These are phyloP conservation scores for Narcine bancroftii DNA, from an alignment of 2,113 vertebrate species.

Conservation along the genomic window DNA sequence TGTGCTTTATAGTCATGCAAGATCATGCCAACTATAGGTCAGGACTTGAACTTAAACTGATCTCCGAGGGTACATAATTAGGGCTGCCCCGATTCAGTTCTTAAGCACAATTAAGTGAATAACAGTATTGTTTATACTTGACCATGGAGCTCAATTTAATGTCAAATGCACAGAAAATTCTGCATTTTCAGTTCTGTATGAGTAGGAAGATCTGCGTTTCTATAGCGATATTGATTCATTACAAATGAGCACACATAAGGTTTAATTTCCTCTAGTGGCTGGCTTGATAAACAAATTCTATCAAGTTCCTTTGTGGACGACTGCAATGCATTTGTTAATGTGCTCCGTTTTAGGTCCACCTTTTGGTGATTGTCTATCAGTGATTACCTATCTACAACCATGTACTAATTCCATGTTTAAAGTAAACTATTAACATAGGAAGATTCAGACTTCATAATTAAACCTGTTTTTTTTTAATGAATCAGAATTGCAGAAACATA, in stretches of 20 bases:
- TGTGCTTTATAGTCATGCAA: neutral
- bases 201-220: neutral
- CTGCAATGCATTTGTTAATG: neutral
- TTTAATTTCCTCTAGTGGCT: neutral
- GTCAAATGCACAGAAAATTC: conserved; percentile 5
- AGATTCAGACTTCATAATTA: neutral
- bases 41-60: conserved; percentile 32
- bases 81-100: conserved; percentile 6
- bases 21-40: conserved; percentile 3
- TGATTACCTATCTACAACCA: no score
- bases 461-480: neutral
- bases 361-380: neutral
- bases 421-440: no score
- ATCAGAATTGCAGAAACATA: neutral
- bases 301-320: neutral
- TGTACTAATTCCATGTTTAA: no score
- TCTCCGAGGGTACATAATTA: conserved; percentile 29
- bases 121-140: conserved; percentile 34
- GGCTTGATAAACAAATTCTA: neutral
- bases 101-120: conserved; percentile 29
- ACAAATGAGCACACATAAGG: neutral
- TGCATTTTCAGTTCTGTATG: neutral
- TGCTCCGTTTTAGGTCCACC: neutral
- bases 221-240: conserved; percentile 16
- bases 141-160: neutral